Evolutionary conservation across 2,888 invertebrate genomes (phyloP), one percentile per base, ranked within the genome.

Genomic region (Andricus quercusramuli): DNA sequence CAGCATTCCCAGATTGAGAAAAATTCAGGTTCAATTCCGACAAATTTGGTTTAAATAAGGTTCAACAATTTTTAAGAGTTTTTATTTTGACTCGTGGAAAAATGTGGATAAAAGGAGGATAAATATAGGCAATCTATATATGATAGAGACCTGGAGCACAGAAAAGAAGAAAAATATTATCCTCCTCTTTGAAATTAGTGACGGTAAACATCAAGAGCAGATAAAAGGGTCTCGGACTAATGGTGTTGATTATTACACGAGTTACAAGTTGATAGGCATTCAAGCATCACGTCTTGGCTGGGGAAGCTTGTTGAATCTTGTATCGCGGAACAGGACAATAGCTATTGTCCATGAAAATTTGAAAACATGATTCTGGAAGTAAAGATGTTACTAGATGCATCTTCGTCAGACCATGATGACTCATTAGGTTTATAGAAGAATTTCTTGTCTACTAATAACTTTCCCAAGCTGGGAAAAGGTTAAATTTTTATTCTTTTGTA

Each of bases 141-240:
- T 56, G n/a, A 56, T 56, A 56, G 79, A 77, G 79, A 80, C 81
- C 81, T 80, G 83, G 79, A 81, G 80, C 80, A 81, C 80, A 83
- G 81, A 62, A 15, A 25, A 62, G 25, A 22, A 62, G 22, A 25
- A 62, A 62, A 62, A 44, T 44, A 44, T 11, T 85, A 84, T 85
- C 83, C 77, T 85, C 70, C 83, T 85, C 83, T 83, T 83, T 84
- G 78, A 79, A 81, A 87, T 88, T 85, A 83, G 86, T 80, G 84
- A 81, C 83, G 86, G 81, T 81, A 70, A 82, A 79, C 74, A n/a
- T 47, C 67, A 67, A 79, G 77, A 83, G 81, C 84, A 82, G 76
- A 79, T 59, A 77, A 80, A 67, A 78, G 68, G 59, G 77, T 77
- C 81, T 66, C 79, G 82, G 81, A 80, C 85, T 89, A 87, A 88